These are phyloP conservation scores for Actinia tenebrosa DNA, from an alignment of 64 coral and sea anemone genomes.

Conservation along the genomic window DNA sequence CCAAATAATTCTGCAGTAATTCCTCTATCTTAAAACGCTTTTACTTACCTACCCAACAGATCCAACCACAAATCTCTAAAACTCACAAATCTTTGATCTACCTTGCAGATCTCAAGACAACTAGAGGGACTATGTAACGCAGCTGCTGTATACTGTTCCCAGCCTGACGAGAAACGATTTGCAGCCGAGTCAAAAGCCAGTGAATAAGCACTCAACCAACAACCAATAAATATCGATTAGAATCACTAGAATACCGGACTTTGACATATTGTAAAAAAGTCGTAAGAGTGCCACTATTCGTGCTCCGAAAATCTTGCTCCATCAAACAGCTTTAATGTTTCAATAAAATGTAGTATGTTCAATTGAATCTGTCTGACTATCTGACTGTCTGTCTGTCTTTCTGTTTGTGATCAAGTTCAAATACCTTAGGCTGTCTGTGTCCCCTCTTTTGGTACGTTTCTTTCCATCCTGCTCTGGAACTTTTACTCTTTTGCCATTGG, in stretches of 20 bases:
- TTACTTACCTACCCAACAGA: background rate
- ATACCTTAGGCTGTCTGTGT: no score
- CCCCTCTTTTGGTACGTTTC: no score
- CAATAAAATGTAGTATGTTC: slow-evolving; percentile 4
- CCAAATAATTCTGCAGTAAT: background rate
- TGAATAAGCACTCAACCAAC: background rate
- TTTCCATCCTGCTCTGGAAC: no score
- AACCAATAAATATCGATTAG: background rate
- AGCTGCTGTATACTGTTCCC: background rate
- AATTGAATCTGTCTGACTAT: background rate
- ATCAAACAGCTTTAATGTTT: background rate
- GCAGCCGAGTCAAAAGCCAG: background rate
- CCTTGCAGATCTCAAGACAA: background rate
- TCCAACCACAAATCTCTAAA: background rate
- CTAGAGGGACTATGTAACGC: background rate
- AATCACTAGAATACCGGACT: slow-evolving; percentile 1
- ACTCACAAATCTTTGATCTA: background rate
- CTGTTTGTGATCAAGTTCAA: background rate
- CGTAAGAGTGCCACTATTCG: background rate
- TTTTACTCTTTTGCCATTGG: no score
- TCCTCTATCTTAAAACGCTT: background rate
- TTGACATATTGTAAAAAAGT: slow-evolving; percentile 8
- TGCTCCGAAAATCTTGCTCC: background rate
- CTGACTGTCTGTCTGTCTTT: background rate
- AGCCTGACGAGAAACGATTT: background rate